Evolutionary conservation across 2,888 invertebrate genomes (phyloP), one percentile per base, ranked within the genome.

Genomic region (Oscheius onirici): DNA sequence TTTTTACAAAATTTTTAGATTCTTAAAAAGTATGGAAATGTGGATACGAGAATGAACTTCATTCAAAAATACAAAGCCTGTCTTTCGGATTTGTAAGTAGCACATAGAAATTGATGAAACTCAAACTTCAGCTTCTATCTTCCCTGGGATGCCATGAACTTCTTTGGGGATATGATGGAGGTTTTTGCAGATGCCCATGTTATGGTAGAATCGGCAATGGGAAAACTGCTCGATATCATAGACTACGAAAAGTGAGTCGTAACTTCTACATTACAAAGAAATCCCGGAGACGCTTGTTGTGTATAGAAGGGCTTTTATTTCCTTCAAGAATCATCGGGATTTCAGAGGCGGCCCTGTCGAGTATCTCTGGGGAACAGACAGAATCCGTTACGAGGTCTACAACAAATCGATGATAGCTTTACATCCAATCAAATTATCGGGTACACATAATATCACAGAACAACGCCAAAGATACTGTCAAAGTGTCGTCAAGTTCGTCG

Each of bases 131-230:
- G 55, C 11, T 40, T 41, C 20, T 58, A 58, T 20, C 15, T 58
- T 8, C 58, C 58, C n/a, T 41, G 41, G 17, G n/a, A n/a, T 41
- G 43, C 17, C n/a, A 34, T 58, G 58, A 40, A 40, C 22, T 58
- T 58, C 41, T 58, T 58, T 17, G 40, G 20, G 1, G 24, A 40
- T n/a, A 58, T 58, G 40, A 41, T 58, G 11, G 58, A 58, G 41
- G 41, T 58, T 17, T 11, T 41, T 3, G 41, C 58, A 5, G 58
- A 58, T 8, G 58, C 58, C 24, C n/a, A 22, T n/a, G 58, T 58
- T n/a, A 22, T 40, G 8, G 58, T 58, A 17, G 58, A 58, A 17
- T 8, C 28, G 3, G 55, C 55, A n/a, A 26, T 28, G 10, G 55
- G 28, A 2, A 55, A 55, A n/a, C 20, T 46, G 11, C 20, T 46